Conservation (phyloP, 1,140 invertebrate species). For the Apis dorsata region DNA sequence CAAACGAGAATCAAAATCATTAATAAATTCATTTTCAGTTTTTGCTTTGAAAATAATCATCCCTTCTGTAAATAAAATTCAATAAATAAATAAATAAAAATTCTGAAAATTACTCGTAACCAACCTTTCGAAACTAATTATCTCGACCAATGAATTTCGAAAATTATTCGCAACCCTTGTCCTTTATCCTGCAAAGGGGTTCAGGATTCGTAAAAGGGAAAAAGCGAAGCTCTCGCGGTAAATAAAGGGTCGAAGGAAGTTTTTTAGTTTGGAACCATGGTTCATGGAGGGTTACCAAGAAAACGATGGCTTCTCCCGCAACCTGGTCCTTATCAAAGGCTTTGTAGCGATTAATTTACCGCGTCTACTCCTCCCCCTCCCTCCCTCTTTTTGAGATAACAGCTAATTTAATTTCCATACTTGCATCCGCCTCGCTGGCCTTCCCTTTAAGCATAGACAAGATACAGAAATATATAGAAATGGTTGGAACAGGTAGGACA, state of each 20-base stretch:
- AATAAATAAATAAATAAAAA: no score
- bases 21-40: no score
- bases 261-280: not conserved
- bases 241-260: slow-evolving; percentile 12
- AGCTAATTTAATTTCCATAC: slow-evolving; percentile 65
- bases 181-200: not conserved
- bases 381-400: slow-evolving; percentile 8
- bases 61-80: no score
- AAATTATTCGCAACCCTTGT: not conserved
- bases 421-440: slow-evolving; percentile 17
- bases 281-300: slow-evolving; percentile 1
- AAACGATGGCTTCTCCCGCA: not conserved
- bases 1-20: no score
- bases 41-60: no score
- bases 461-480: slow-evolving; percentile 3
- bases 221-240: not conserved
- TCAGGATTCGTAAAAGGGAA: not conserved
- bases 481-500: not conserved
- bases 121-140: not conserved
- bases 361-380: not conserved
- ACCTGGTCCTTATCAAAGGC: slow-evolving; percentile 33
- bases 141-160: not conserved
- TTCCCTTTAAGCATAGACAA: not conserved
- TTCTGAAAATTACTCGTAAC: no score
- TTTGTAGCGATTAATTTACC: slow-evolving; percentile 62